phyloP scores from a whole-genome alignment of 2,113 vertebrate species.

The Tachysurus fulvidraco region DNA sequence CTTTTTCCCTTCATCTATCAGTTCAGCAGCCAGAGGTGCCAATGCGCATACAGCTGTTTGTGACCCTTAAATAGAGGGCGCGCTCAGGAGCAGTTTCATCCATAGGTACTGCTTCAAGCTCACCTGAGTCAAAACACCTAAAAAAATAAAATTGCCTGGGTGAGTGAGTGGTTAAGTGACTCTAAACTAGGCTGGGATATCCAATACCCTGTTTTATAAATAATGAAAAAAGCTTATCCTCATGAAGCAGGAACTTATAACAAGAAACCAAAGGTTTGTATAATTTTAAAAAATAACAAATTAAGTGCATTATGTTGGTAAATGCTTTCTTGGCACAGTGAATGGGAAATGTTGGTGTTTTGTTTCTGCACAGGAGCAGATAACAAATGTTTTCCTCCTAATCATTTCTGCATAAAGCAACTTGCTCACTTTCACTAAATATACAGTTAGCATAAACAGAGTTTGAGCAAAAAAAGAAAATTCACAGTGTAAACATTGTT shows the following conservation, averaged over 20 bases:
- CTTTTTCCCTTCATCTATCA: neutral
- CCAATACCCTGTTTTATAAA: constrained; percentile 33
- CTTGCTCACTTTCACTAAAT: constrained; percentile 6
- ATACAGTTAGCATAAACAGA: constrained; percentile 29
- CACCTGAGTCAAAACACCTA: neutral
- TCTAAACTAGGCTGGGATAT: too few relatives aligned
- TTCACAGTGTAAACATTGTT: too few relatives aligned
- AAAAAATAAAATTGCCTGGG: constrained; percentile 11
- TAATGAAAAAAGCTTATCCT: constrained; percentile 45
- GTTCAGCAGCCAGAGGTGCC: neutral
- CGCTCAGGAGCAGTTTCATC: neutral
- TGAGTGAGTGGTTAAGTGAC: too few relatives aligned
- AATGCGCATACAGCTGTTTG: neutral
- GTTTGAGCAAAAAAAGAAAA: neutral
- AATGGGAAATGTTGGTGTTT: too few relatives aligned
- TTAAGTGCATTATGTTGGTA: constrained; percentile 43
- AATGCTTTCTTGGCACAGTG: constrained; percentile 35
- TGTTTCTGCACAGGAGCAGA: neutral
- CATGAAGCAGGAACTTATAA: constrained; percentile 45
- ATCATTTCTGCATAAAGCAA: constrained; percentile 39
- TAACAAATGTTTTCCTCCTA: constrained; percentile 13
- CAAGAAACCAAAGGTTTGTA: constrained; percentile 41
- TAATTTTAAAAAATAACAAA: constrained; percentile 35
- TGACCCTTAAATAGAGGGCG: neutral
- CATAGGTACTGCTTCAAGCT: neutral